Evolutionary conservation across 2,888 invertebrate genomes (phyloP), one percentile per base, ranked within the genome.

Genomic region (Sarcophaga rosellei): DNA sequence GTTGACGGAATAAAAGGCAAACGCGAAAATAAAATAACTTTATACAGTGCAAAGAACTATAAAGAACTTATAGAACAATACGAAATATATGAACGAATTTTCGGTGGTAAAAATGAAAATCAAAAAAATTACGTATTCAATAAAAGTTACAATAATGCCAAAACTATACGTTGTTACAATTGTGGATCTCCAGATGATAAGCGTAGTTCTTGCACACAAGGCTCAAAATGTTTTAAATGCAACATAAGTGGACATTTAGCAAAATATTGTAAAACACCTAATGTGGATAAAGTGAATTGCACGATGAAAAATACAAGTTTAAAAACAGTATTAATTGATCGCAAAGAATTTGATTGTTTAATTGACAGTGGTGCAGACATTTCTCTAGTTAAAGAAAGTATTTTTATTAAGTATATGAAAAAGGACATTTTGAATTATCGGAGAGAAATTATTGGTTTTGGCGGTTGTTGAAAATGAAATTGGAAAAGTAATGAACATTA

Each of bases 71-170:
- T n/a, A n/a, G n/a, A n/a, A n/a, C n/a, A n/a, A n/a, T n/a, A n/a
- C 47, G 47, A 47, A 47, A 47, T 15, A 47, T 47, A 47, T 47
- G 10, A 47, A 23, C 12, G 3, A 25, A 25, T 25, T 25, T 25
- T 25, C 25, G 25, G 25, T 25, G 5, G 5, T 25, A 25, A 25
- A 63, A 77, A 35, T n/a, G 23, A 20, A 53, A 47, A 47, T 47
- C 44, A 12, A 15, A 21, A 69, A 17, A n/a, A 20, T 11, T 63
- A 75, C 23, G 25, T 23, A 4, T 12, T 81, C 25, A 73, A 62
- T 87, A 78, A 63, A 65, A 5, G 66, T 90, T 72, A 2, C 59
- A 85, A 47, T 81, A 85, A 65, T 81, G 72, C 21, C 81, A 73
- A 17, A 23, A 83, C 77, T 17, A 70, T 45, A 59, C 61, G 73